Percentiles rank a stretch among this genome's conserved stretches.
Evolutionary conservation across 2,888 invertebrate species (phyloP).

Genomic region (Nysson spinosus): DNA sequence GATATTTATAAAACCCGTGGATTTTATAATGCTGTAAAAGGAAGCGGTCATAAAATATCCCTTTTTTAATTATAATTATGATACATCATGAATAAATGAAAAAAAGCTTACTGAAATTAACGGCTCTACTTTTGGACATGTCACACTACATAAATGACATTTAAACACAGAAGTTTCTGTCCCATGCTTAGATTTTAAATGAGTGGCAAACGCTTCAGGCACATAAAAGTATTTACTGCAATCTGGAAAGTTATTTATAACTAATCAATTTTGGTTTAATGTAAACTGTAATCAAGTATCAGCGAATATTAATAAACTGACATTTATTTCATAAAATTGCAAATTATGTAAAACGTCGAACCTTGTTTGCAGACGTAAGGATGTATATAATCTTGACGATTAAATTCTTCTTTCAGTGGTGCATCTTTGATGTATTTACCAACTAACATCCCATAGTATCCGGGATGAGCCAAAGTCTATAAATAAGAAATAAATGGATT

Average conservation of each 20-base stretch:
- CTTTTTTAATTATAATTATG: neutral
- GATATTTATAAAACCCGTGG: constrained; percentile 77
- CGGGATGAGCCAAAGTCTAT: constrained; percentile 56
- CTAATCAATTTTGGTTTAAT: neutral
- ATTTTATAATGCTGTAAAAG: constrained; percentile 75
- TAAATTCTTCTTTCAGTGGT: constrained; percentile 59
- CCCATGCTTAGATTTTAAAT: constrained; percentile 69
- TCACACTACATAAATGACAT: constrained; percentile 78
- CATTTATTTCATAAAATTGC: neutral
- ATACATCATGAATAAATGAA: neutral
- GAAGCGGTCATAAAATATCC: too few species aligned
- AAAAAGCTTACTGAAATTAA: constrained; percentile 61
- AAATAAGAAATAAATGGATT: constrained; percentile 3
- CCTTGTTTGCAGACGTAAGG: constrained; percentile 73
- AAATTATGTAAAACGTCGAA: constrained; percentile 32
- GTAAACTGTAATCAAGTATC: neutral
- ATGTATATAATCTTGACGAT: constrained; percentile 62
- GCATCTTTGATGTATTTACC: constrained; percentile 37
- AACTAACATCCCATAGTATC: constrained; percentile 42
- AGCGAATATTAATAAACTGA: neutral
- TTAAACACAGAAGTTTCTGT: constrained; percentile 48
- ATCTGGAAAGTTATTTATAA: constrained; percentile 49
- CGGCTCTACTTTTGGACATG: constrained; percentile 65
- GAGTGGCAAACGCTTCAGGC: constrained; percentile 70
- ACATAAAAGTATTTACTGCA: constrained; percentile 73